These are phyloP conservation scores for Laterallus jamaicensis DNA, from an alignment of 2,113 vertebrate genomes.

Conservation along the genomic window DNA sequence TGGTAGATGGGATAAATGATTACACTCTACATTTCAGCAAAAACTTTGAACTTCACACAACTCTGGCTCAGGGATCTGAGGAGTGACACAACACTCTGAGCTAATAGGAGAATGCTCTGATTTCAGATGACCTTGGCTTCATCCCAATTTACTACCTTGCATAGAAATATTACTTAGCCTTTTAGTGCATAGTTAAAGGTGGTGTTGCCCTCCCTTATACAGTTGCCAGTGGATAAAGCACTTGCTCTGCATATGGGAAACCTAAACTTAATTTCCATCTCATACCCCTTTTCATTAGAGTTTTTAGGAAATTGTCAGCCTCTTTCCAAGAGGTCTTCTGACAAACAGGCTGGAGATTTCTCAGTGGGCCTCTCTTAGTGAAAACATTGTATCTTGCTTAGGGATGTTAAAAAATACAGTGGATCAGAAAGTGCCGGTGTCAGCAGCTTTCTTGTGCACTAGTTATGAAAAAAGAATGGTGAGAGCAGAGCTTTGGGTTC, in stretches of 20 bases:
- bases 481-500: neutral
- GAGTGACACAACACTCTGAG: neutral
- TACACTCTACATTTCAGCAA: neutral
- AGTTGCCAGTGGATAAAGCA: neutral
- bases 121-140: neutral
- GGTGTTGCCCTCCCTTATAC: neutral
- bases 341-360: neutral
- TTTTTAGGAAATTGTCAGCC: neutral
- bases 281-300: neutral
- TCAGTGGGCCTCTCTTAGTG: neutral
- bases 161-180: neutral
- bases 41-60: neutral
- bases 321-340: neutral
- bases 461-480: neutral
- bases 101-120: neutral
- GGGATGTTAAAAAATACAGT: neutral
- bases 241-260: neutral
- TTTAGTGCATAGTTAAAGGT: neutral
- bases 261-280: neutral
- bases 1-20: neutral
- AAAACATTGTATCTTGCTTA: neutral
- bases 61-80: neutral
- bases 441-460: neutral
- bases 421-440: neutral
- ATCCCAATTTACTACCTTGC: accelerated